Base-by-base conservation (phyloP, 2,888 invertebrate species). In the Euproctis similis region DNA sequence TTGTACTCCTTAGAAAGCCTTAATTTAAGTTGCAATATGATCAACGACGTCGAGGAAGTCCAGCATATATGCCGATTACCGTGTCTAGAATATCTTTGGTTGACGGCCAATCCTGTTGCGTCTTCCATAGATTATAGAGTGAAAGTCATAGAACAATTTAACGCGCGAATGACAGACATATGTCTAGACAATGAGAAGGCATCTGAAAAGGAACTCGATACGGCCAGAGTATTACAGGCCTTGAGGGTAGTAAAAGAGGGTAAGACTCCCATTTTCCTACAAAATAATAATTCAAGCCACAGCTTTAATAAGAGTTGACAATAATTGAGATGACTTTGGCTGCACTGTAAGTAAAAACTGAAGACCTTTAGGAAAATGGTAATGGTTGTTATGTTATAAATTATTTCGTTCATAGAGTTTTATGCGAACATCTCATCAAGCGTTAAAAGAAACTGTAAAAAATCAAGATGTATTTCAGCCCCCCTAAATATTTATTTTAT, bases 61-160 rank as follows among this genome's bases (percentile, higher is more conserved):
- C 89, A 89, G 45, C 85, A 92, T 67, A 87, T 97, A 24, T 91
- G 93, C 18, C 87, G 88, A 36, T 74, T 98, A 21, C 97, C 97
- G 0, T 93, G 95, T 58, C 74, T 98, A 29, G 96, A 96, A 64
- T 89, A 91, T 68, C 76, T 98, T n/a, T 87, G 91, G 59, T 77
- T 98, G 24, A 93, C 92, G 0, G 96, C 96, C 0, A 98, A 98
- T 80, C 93, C 94, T 8, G 92, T 98, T 0, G 94, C 96, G 0
- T 77, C 92, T 1, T 87, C 90, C 29, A 89, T 92, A 60, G 97
- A 98, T 77, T 98, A 97, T 61, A 88, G 98, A 52, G 92, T 95
- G 0, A 93, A 94, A 59, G 93, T 96, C 2, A 82, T 98, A 43
- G 94, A 96, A 53, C 89, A 93, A 49, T 97, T 98, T 61, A 92